Conservation (phyloP, 2,113 vertebrate genomes). For the Lasiurus borealis region DNA sequence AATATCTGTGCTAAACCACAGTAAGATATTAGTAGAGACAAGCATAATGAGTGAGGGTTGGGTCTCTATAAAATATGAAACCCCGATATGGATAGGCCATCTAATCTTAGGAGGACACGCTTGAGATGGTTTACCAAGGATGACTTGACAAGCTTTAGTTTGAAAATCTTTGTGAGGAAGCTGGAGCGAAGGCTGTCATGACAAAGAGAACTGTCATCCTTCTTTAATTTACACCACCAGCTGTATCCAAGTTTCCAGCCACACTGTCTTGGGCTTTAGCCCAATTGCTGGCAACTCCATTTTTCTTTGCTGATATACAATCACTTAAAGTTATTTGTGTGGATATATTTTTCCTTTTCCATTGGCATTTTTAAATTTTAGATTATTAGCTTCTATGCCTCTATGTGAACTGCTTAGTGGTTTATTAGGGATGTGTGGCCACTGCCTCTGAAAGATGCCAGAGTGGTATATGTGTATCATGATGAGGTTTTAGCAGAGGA, state of each 20-base stretch:
- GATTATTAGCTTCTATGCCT: conserved; percentile 52
- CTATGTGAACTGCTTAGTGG: conserved; percentile 45
- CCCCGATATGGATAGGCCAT: not conserved
- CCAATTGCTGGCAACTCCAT: conserved; percentile 77
- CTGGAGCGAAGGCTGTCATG: conserved; percentile 1
- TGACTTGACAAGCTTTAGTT: not conserved
- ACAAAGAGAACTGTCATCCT: conserved; percentile 11
- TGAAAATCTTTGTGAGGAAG: conserved; percentile 39
- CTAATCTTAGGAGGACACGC: conserved; percentile 25
- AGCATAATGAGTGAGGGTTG: not conserved
- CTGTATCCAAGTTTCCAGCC: conserved; percentile 74
- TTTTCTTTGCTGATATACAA: conserved; percentile 74
- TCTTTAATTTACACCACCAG: conserved; percentile 49
- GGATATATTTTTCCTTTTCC: conserved; percentile 67
- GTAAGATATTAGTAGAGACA: conserved; percentile 33
- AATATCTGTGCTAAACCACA: conserved; percentile 7
- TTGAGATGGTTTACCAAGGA: conserved; percentile 41
- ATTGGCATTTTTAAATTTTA: conserved; percentile 64
- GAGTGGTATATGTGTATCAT: conserved; percentile 12
- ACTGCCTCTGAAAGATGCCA: conserved; percentile 66
- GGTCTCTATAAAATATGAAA: not conserved
- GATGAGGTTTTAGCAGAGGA: conserved; percentile 69
- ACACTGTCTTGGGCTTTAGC: conserved; percentile 59
- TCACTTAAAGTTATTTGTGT: conserved; percentile 53
- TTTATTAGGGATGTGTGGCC: conserved; percentile 59